These are phyloP conservation scores for Chrysina gloriosa DNA, from an alignment of 2,888 invertebrate genomes.

Conservation along the genomic window DNA sequence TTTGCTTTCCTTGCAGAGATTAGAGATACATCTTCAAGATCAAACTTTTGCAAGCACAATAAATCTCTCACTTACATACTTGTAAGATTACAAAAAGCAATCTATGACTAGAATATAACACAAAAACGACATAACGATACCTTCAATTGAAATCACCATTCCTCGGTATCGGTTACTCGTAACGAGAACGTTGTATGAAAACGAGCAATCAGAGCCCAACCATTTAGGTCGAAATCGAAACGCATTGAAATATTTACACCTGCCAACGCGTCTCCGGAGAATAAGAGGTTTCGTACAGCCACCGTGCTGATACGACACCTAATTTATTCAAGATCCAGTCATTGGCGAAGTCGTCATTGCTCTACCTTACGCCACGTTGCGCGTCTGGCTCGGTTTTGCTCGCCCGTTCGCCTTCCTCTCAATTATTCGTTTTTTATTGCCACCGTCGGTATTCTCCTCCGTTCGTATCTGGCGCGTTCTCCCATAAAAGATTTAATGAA, in stretches of 20 bases:
- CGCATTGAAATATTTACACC: constrained; percentile 3
- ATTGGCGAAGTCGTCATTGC: no score
- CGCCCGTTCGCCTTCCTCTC: background rate
- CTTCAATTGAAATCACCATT: background rate
- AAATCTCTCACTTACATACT: no score
- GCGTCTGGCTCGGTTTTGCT: background rate
- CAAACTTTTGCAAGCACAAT: no score
- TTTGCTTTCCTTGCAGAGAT: no score
- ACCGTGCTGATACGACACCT: constrained; percentile 7
- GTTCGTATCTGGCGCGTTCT: background rate
- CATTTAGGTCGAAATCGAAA: background rate
- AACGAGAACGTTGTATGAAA: background rate
- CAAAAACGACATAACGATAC: background rate
- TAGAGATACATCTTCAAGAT: no score
- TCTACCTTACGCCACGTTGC: no score
- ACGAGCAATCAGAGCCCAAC: constrained; percentile 3
- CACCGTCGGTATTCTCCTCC: background rate
- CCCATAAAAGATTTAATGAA: constrained; percentile 12
- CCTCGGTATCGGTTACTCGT: no score
- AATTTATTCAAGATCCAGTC: constrained; percentile 11
- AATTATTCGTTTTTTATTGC: background rate
- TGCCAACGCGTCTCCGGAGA: background rate
- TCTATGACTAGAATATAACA: no score
- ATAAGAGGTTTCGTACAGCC: constrained; percentile 18
- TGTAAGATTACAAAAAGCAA: no score